These are phyloP conservation scores for Parelbella ahira DNA, from an alignment of 2,888 invertebrate species.

Conservation along the genomic window DNA sequence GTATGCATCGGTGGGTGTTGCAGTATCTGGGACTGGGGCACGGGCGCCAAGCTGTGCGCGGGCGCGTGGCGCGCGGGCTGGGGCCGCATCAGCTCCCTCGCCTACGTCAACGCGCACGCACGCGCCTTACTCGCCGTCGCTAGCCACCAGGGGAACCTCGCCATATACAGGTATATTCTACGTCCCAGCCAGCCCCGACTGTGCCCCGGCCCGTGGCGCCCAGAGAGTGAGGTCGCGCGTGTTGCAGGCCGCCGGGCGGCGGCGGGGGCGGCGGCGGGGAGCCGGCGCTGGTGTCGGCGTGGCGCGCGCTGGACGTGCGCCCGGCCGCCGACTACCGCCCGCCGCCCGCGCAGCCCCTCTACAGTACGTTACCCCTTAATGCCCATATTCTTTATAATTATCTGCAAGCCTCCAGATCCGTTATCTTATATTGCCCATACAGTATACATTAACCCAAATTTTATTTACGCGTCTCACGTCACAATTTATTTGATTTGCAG, in stretches of 20 bases:
- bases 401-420: no score
- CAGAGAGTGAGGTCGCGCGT: no score
- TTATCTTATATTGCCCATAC: no score
- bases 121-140: conserved; percentile 87
- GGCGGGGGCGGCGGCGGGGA: conserved; percentile 52
- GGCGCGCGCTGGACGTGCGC: conserved; percentile 89
- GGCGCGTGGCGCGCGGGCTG: conserved; percentile 76
- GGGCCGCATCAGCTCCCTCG: conserved; percentile 88
- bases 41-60: conserved; percentile 84
- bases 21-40: conserved; percentile 91
- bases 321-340: conserved; percentile 61
- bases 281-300: conserved; percentile 83
- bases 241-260: conserved; percentile 44
- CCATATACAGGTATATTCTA: conserved; percentile 78
- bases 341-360: conserved; percentile 65
- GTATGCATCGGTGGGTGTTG: background rate
- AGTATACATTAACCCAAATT: no score
- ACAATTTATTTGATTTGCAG: no score
- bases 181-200: background rate
- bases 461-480: no score
- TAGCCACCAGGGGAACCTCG: conserved; percentile 88
- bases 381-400: no score
- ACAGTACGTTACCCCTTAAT: no score
- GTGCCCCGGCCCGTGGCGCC: no score
- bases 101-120: conserved; percentile 93